Percentiles rank a stretch among this genome's conserved stretches.
These are phyloP conservation scores for Sycophila sp. DNA, from an alignment of 1,140 invertebrate species.

Conservation along the genomic window DNA sequence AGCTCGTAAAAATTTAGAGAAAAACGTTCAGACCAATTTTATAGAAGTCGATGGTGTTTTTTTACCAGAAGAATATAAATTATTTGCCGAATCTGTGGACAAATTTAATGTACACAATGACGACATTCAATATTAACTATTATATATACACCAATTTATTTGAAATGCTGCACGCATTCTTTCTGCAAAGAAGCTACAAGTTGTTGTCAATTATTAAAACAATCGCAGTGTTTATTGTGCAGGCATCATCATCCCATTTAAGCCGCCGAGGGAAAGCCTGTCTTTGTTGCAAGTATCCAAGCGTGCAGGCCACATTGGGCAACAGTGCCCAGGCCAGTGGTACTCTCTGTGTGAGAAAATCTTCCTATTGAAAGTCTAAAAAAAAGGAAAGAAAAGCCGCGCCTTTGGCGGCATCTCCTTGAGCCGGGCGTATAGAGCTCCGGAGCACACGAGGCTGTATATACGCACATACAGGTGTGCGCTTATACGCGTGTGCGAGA, in stretches of 20 bases:
- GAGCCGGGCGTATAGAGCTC: conserved; percentile 42
- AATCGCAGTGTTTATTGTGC: too few species aligned
- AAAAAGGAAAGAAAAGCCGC: conserved; percentile 53
- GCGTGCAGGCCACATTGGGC: background rate
- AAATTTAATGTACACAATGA: conserved; percentile 63
- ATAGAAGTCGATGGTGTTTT: conserved; percentile 42
- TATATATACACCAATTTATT: too few species aligned
- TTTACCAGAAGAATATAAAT: conserved; percentile 51
- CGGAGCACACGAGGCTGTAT: background rate
- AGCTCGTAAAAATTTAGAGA: background rate
- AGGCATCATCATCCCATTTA: too few species aligned
- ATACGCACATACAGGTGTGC: background rate
- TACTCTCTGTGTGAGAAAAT: conserved; percentile 50
- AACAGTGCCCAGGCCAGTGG: background rate
- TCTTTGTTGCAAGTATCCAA: too few species aligned
- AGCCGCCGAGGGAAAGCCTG: too few species aligned
- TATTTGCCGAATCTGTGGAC: conserved; percentile 53
- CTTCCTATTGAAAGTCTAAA: conserved; percentile 58
- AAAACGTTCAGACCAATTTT: conserved; percentile 44
- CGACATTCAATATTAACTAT: too few species aligned
- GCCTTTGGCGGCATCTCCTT: conserved; percentile 55
- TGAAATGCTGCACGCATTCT: too few species aligned
- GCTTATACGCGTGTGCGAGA: background rate
- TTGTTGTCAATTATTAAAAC: too few species aligned
- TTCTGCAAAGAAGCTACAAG: too few species aligned